phyloP scores from a whole-genome alignment of 2,888 invertebrate genomes.

The Sminthurinus aureus region DNA sequence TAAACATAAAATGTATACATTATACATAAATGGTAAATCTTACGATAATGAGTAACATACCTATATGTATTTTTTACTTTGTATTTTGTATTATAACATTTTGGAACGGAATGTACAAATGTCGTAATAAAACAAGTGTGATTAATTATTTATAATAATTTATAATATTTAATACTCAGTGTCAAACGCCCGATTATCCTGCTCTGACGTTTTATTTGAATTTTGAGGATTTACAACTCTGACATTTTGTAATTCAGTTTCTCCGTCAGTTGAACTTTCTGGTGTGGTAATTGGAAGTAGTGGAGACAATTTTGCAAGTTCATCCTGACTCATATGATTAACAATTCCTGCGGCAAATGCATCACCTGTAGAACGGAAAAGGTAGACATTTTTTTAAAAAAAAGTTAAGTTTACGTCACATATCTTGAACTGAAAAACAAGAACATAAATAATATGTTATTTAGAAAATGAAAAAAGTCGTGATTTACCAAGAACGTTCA shows the following conservation, averaged over 20 bases:
- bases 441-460: not conserved
- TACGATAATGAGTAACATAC: too few relatives aligned
- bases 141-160: too few relatives aligned
- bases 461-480: not conserved
- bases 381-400: not conserved
- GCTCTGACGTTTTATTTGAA: not conserved
- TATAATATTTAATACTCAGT: conserved; percentile 20
- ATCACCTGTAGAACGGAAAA: conserved; percentile 64
- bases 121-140: not conserved
- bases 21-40: too few relatives aligned
- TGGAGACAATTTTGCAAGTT: conserved; percentile 55
- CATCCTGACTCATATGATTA: conserved; percentile 62
- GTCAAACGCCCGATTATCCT: conserved; percentile 14
- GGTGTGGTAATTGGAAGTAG: not conserved
- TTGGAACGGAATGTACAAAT: too few relatives aligned
- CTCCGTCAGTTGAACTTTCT: not conserved
- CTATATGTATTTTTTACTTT: not conserved
- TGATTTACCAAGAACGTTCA: conserved; percentile 20
- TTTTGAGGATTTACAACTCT: not conserved
- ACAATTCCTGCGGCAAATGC: conserved; percentile 69
- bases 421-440: not conserved
- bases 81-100: not conserved
- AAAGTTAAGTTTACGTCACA: not conserved
- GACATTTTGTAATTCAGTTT: not conserved
- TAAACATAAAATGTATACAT: too few relatives aligned